phyloP scores from a whole-genome alignment of 2,888 invertebrate genomes.

The Germaria angustata region DNA sequence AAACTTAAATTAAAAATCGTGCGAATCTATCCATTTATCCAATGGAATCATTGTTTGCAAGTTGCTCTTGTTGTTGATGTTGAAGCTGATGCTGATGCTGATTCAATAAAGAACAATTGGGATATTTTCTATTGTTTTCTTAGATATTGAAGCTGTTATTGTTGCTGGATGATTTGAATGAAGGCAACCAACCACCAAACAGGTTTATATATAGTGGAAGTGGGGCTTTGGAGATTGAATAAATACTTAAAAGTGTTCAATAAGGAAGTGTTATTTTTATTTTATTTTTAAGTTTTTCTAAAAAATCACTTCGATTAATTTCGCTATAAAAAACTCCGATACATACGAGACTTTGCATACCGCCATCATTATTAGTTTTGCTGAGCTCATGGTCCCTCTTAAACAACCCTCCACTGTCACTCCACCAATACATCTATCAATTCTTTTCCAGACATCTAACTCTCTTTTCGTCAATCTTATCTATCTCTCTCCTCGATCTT shows the following conservation, averaged over 20 bases:
- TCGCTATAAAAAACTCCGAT: too few species aligned
- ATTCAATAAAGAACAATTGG: conserved; percentile 49
- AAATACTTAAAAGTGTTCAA: conserved; percentile 4
- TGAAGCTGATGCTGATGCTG: conserved; percentile 20
- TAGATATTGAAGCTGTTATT: conserved; percentile 6
- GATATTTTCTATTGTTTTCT: conserved; percentile 30
- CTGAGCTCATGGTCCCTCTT: too few species aligned
- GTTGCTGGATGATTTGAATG: neutral
- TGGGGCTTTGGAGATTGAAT: neutral
- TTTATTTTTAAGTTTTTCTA: too few species aligned
- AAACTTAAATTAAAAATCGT: conserved; percentile 29
- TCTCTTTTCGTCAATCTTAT: too few species aligned
- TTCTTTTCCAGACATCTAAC: too few species aligned
- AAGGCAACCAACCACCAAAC: too few species aligned
- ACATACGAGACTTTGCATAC: too few species aligned
- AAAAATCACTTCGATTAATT: too few species aligned
- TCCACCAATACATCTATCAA: too few species aligned
- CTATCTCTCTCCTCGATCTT: too few species aligned
- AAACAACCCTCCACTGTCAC: too few species aligned
- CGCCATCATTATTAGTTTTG: too few species aligned
- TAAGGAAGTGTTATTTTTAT: neutral
- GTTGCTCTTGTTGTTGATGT: conserved; percentile 32
- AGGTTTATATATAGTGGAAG: neutral
- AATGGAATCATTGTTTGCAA: conserved; percentile 35
- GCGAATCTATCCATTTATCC: conserved; percentile 37